Base-by-base conservation (phyloP, 2,797 vertebrate genomes). In the Podarcis lilfordi region DNA sequence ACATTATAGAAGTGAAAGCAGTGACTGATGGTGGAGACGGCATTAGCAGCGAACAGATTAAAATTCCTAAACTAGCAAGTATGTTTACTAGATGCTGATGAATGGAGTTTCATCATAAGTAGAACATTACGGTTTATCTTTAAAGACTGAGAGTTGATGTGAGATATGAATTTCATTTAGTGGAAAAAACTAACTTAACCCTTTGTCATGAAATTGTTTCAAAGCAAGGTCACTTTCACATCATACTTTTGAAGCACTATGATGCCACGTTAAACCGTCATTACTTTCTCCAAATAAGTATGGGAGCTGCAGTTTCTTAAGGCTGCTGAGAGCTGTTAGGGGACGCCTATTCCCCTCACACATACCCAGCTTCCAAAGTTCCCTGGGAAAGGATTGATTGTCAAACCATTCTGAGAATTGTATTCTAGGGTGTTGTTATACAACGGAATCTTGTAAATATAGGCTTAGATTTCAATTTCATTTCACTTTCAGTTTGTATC, bases 31-130 rank as follows among this genome's bases (percentile, higher is more conserved):
- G 98, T 0, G 98, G 98, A 0, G 98, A 98, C 45, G 98, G 98
- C 6, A 95, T 96, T 68, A 98, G 97, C 93, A 99, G 98, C 0
- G 97, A 98, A 84, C 98, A 98, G 93, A 98, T 99, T 95, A 97
- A 98, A 96, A 98, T 99, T 84, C 98, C 99, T 91, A 98, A 98
- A 90, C 96, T 98, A 88, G 96, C 96, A 9, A 98, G 98, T 99
- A 97, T 95, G 98, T 97, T 89, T 86, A 64, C 8, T 0, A 32
- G 11, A 68, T 8, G 10, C 25, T 37, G 8, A 50, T 50, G 15
- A n/a, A 75, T n/a, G 40, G 21, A 0, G 40, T 69, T 37, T 69
- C 69, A 3, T 72, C 5, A 1, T 0, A 0, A 74, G 29, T 15
- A 80, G 27, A 61, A 0, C 25, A 0, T 0, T 8, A 7, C 2